A percentile compares a stretch with the other conserved stretches of the same genome.
Conservation (phyloP, 2,797 vertebrate genomes). For the Pantherophis vulpinus region DNA sequence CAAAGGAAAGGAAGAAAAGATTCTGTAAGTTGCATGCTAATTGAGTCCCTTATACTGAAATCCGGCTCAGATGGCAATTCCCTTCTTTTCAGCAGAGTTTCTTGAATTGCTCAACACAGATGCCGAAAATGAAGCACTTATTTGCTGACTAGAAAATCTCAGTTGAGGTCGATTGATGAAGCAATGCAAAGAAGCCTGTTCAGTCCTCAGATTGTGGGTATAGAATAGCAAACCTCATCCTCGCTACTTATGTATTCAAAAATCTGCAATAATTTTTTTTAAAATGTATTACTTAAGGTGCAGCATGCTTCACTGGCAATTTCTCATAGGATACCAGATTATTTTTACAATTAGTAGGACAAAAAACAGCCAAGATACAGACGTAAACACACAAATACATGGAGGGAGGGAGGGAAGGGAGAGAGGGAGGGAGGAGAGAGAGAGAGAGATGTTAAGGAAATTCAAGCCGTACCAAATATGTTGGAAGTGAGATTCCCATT, state of each 20-base stretch:
- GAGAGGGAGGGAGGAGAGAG: not conserved
- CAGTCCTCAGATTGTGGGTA: slow-evolving; percentile 67
- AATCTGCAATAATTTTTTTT: slow-evolving; percentile 12
- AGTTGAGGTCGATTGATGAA: slow-evolving; percentile 77
- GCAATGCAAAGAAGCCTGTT: slow-evolving; percentile 77
- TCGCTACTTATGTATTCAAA: slow-evolving; percentile 69
- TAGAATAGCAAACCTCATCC: slow-evolving; percentile 70
- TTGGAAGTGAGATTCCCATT: slow-evolving; percentile 62
- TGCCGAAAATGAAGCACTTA: slow-evolving; percentile 68
- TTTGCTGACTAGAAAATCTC: slow-evolving; percentile 77
- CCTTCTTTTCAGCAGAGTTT: slow-evolving; percentile 65
- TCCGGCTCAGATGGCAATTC: slow-evolving; percentile 66
- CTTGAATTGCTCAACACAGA: slow-evolving; percentile 62
- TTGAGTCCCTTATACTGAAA: slow-evolving; percentile 59
- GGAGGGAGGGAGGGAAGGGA: no score
- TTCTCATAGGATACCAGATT: slow-evolving; percentile 54
- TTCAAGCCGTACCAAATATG: slow-evolving; percentile 39
- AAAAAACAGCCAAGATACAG: slow-evolving; percentile 40
- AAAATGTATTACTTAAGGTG: slow-evolving; percentile 64
- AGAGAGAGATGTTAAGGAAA: slow-evolving; percentile 36
- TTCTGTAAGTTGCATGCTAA: slow-evolving; percentile 45
- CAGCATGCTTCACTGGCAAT: slow-evolving; percentile 59
- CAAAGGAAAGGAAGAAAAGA: slow-evolving; percentile 50
- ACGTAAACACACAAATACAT: not conserved
- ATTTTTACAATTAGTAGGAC: slow-evolving; percentile 64